Conservation (phyloP, 92 coral and sea anemone species). For the Metridium senile region DNA sequence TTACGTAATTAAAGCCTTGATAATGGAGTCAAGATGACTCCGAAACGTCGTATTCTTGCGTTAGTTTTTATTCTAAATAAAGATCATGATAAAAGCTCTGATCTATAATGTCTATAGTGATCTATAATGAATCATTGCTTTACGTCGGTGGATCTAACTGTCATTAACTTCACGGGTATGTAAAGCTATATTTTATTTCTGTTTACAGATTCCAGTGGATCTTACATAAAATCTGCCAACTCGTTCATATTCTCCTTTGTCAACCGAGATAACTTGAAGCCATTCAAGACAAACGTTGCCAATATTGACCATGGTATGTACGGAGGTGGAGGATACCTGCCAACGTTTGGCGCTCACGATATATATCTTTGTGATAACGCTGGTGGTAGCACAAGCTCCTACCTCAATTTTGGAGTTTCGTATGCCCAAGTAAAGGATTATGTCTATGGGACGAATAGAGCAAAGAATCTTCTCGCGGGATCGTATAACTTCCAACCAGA, state of each 20-base stretch:
- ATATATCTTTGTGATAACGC: constrained; percentile 55
- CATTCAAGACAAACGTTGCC: constrained; percentile 54
- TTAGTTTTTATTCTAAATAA: too few species aligned
- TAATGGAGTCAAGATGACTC: too few species aligned
- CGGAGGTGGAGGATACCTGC: constrained; percentile 40
- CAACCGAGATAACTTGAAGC: constrained; percentile 49
- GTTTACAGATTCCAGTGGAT: constrained; percentile 55
- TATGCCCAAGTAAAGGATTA: constrained; percentile 51
- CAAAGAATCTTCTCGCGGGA: constrained; percentile 55
- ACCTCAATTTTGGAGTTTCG: constrained; percentile 42
- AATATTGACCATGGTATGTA: constrained; percentile 45
- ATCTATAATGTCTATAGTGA: too few species aligned
- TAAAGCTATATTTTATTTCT: neutral
- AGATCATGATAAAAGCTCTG: too few species aligned
- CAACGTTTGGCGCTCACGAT: constrained; percentile 69
- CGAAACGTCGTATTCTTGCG: too few species aligned
- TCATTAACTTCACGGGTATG: too few species aligned
- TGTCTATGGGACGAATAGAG: constrained; percentile 14
- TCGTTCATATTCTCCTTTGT: constrained; percentile 71
- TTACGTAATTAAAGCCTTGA: too few species aligned
- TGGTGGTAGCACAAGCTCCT: constrained; percentile 47
- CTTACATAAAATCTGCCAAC: constrained; percentile 51
- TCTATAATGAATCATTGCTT: too few species aligned
- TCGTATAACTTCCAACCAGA: constrained; percentile 54
- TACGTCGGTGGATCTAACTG: too few species aligned